These are phyloP conservation scores for Pogonus chalceus DNA, from an alignment of 1,140 invertebrate genomes.

Conservation along the genomic window DNA sequence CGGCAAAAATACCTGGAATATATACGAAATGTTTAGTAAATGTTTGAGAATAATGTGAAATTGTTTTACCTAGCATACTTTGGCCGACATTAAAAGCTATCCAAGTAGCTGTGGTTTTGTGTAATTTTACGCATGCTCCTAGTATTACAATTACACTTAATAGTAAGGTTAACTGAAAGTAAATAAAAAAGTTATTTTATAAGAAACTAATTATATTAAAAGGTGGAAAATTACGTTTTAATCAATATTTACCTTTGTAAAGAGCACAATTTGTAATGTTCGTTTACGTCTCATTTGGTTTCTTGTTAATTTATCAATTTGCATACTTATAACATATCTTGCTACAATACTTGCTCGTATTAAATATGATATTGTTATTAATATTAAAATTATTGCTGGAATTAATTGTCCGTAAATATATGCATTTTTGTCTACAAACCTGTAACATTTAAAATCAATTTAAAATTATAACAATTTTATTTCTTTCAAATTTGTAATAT, in stretches of 20 bases:
- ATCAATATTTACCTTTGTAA: slow-evolving; percentile 41
- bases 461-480: background rate
- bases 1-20: slow-evolving; percentile 50
- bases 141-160: slow-evolving; percentile 25
- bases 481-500: background rate
- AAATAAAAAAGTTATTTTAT: background rate
- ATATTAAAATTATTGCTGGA: slow-evolving; percentile 23
- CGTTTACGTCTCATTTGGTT: slow-evolving; percentile 48
- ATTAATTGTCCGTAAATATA: slow-evolving; percentile 30
- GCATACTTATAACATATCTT: slow-evolving; percentile 35
- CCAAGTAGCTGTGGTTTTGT: slow-evolving; percentile 32
- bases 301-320: slow-evolving; percentile 44
- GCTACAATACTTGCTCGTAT: slow-evolving; percentile 27
- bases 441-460: slow-evolving; percentile 5
- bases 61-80: slow-evolving; percentile 41
- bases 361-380: slow-evolving; percentile 26
- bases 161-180: slow-evolving; percentile 30
- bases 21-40: too few species aligned
- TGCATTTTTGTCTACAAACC: slow-evolving; percentile 31
- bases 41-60: too few species aligned
- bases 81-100: slow-evolving; percentile 39
- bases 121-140: slow-evolving; percentile 24
- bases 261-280: slow-evolving; percentile 47
- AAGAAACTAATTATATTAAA: background rate
- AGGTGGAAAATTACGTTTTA: background rate